Evolutionary conservation across 1,140 invertebrate genomes (phyloP).

Genomic region (Neodiprion lecontei): DNA sequence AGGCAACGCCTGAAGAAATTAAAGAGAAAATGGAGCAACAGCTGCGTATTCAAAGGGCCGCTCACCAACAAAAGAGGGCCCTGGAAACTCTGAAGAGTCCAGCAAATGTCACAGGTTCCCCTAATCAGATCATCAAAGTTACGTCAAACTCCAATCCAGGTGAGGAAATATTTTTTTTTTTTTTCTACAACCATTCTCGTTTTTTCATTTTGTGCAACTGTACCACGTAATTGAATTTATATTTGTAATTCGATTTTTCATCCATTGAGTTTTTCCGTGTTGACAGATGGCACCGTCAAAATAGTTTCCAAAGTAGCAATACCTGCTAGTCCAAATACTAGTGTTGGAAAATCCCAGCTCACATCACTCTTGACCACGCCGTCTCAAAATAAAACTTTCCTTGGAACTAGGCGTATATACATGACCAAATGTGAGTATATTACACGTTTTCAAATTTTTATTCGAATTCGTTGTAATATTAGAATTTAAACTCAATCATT

Average conservation of each 20-base stretch:
- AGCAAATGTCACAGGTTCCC: constrained; percentile 38
- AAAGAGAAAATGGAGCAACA: constrained; percentile 93
- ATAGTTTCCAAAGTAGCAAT: constrained; percentile 69
- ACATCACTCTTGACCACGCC: constrained; percentile 73
- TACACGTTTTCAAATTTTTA: constrained; percentile 11
- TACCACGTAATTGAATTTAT: neutral
- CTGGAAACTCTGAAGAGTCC: constrained; percentile 66
- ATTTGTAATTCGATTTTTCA: constrained; percentile 11
- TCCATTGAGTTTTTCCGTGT: constrained; percentile 26
- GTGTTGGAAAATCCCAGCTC: constrained; percentile 70
- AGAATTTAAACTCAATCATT: constrained; percentile 21
- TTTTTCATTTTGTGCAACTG: constrained; percentile 18
- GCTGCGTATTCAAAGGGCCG: constrained; percentile 82
- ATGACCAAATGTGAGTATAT: constrained; percentile 73
- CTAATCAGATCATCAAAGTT: constrained; percentile 65
- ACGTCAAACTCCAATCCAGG: constrained; percentile 62
- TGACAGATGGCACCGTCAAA: constrained; percentile 67
- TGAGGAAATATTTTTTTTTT: constrained; percentile 27
- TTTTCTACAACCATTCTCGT: constrained; percentile 1
- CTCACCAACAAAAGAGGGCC: constrained; percentile 84
- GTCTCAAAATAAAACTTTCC: constrained; percentile 70
- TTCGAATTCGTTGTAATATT: constrained; percentile 7
- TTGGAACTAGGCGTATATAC: constrained; percentile 75
- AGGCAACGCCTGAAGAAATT: constrained; percentile 78
- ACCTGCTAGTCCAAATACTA: constrained; percentile 62